Percentiles rank a stretch among this genome's conserved stretches.
phyloP scores from a whole-genome alignment of 2,888 invertebrate genomes.

The Tuberolachnus salignus region DNA sequence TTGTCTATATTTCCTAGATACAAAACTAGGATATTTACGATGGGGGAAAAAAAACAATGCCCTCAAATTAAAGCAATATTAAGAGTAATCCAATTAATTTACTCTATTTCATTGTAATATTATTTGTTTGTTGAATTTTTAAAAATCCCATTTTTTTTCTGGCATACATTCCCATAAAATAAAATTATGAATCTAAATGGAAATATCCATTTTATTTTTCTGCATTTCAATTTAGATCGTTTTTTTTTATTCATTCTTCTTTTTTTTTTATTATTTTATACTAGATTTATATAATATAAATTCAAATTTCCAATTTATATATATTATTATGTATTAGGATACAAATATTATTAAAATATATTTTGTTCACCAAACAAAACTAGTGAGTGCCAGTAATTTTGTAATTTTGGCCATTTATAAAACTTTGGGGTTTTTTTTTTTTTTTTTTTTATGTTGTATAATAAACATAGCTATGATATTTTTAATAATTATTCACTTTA shows the following conservation, averaged over 20 bases:
- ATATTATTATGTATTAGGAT: constrained; percentile 8
- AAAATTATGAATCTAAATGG: constrained; percentile 1
- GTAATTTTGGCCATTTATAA: constrained; percentile 40
- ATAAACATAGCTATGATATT: not conserved
- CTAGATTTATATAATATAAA: constrained; percentile 8
- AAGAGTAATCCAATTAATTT: not conserved
- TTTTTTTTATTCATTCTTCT: not conserved
- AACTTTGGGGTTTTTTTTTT: constrained; percentile 18
- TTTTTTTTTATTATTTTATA: not conserved
- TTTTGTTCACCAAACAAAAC: constrained; percentile 21
- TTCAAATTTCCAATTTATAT: constrained; percentile 7
- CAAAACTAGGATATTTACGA: not conserved
- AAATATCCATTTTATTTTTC: not conserved
- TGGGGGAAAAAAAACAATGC: not conserved
- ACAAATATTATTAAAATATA: constrained; percentile 13
- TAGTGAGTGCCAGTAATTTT: constrained; percentile 36
- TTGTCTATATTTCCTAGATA: not conserved
- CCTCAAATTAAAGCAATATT: constrained; percentile 6
- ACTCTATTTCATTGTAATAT: not conserved
- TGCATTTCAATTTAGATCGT: not conserved
- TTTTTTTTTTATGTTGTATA: constrained; percentile 7
- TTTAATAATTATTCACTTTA: not conserved
- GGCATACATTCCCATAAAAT: constrained; percentile 17
- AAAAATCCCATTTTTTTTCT: constrained; percentile 10
- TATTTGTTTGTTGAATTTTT: constrained; percentile 4